phyloP scores from a whole-genome alignment of 2,113 vertebrate genomes.

The Tretioscincus oriximinensis region DNA sequence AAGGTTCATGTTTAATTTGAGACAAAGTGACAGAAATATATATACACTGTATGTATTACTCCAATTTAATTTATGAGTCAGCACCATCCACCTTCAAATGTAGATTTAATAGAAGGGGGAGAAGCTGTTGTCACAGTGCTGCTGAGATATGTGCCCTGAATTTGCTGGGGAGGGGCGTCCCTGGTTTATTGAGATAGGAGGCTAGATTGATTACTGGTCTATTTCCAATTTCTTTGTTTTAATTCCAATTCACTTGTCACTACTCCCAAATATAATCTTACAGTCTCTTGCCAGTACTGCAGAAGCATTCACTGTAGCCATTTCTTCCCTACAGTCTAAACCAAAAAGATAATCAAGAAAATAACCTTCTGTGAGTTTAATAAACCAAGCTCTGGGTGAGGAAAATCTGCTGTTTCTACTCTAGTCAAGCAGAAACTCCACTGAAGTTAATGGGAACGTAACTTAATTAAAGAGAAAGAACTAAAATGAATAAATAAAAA shows the following conservation, averaged over 20 bases:
- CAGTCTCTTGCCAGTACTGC: conserved; percentile 10
- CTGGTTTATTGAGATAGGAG: conserved; percentile 60
- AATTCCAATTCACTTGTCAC: conserved; percentile 60
- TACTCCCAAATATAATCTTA: conserved; percentile 49
- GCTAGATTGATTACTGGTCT: conserved; percentile 63
- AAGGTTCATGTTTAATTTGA: conserved; percentile 89
- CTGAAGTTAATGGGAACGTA: background rate
- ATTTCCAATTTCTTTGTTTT: conserved; percentile 71
- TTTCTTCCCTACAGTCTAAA: background rate
- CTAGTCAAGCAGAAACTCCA: fast-evolving
- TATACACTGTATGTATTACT: conserved; percentile 84
- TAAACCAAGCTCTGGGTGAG: background rate
- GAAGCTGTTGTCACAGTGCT: conserved; percentile 58
- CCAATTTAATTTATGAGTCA: conserved; percentile 85
- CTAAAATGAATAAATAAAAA: background rate
- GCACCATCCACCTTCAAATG: conserved; percentile 82
- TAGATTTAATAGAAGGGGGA: conserved; percentile 76
- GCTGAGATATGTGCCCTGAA: conserved; percentile 63
- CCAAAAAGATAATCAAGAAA: background rate
- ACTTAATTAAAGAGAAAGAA: background rate
- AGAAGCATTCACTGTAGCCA: conserved; percentile 21
- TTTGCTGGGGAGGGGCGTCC: conserved; percentile 40
- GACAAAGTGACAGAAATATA: conserved; percentile 89
- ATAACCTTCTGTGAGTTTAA: fast-evolving
- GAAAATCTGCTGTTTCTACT: background rate